phyloP scores from a whole-genome alignment of 1,140 invertebrate genomes.

The Papilio machaon region DNA sequence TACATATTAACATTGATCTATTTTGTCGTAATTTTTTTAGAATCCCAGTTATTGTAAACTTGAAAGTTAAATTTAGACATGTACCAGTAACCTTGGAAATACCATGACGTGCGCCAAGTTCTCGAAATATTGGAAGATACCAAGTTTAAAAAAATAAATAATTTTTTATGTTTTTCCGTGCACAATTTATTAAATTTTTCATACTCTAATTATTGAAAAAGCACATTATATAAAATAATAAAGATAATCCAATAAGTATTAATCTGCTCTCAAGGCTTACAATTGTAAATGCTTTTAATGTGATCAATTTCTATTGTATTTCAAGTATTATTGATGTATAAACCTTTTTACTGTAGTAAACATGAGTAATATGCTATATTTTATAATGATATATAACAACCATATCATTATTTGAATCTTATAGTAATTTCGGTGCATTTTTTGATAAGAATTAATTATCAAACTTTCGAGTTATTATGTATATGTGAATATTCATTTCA shows the following conservation, averaged over 20 bases:
- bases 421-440: too few species aligned
- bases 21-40: background rate
- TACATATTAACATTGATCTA: background rate
- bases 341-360: background rate
- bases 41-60: slow-evolving; percentile 2
- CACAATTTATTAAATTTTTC: background rate
- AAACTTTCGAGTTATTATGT: too few species aligned
- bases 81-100: slow-evolving; percentile 31
- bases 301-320: background rate
- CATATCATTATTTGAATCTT: too few species aligned
- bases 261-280: background rate
- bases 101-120: slow-evolving; percentile 31
- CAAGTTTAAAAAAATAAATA: background rate
- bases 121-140: slow-evolving; percentile 20
- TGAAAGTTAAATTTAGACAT: slow-evolving; percentile 20
- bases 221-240: background rate
- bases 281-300: background rate
- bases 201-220: background rate
- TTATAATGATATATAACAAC: background rate
- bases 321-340: background rate
- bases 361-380: background rate
- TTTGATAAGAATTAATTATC: too few species aligned
- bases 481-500: too few species aligned
- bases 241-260: background rate
- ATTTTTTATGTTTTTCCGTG: background rate